These are phyloP conservation scores for Netelia fuscicornis DNA, from an alignment of 2,888 invertebrate genomes.

Conservation along the genomic window DNA sequence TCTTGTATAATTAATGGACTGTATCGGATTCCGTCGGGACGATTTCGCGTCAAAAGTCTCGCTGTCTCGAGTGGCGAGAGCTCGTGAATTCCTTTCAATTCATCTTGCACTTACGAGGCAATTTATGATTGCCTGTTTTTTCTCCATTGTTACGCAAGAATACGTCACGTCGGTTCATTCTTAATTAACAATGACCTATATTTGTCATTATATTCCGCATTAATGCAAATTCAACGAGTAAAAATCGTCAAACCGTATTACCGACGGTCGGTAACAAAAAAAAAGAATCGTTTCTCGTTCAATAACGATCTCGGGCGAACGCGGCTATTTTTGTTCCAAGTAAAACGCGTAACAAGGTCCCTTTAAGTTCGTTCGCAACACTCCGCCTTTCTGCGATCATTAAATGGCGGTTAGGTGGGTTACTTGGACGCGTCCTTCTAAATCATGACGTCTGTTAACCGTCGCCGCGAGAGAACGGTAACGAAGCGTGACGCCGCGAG, in stretches of 20 bases:
- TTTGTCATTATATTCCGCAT: too few species aligned
- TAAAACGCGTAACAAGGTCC: neutral
- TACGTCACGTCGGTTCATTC: neutral
- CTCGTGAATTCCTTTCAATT: slow-evolving; percentile 2
- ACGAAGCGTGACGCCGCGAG: slow-evolving; percentile 74
- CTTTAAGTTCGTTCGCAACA: neutral
- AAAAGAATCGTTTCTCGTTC: too few species aligned
- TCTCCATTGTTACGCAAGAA: neutral
- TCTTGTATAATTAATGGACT: slow-evolving; percentile 57
- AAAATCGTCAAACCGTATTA: too few species aligned
- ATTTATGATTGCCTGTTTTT: neutral
- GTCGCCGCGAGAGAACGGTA: slow-evolving; percentile 75
- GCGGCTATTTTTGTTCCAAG: too few species aligned
- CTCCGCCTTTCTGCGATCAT: neutral
- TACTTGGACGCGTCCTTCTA: slow-evolving; percentile 34
- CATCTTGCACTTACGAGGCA: neutral
- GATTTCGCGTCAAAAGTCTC: slow-evolving; percentile 38
- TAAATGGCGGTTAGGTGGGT: neutral
- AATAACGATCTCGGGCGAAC: too few species aligned
- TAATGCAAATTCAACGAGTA: too few species aligned
- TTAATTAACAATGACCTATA: too few species aligned
- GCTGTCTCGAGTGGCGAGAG: neutral
- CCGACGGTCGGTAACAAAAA: too few species aligned
- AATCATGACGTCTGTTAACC: slow-evolving; percentile 18
- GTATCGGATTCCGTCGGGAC: slow-evolving; percentile 48